A percentile compares a stretch with the other conserved stretches of the same genome.
Evolutionary conservation across 2,797 vertebrate genomes (phyloP).

Genomic region (Squalus acanthias): DNA sequence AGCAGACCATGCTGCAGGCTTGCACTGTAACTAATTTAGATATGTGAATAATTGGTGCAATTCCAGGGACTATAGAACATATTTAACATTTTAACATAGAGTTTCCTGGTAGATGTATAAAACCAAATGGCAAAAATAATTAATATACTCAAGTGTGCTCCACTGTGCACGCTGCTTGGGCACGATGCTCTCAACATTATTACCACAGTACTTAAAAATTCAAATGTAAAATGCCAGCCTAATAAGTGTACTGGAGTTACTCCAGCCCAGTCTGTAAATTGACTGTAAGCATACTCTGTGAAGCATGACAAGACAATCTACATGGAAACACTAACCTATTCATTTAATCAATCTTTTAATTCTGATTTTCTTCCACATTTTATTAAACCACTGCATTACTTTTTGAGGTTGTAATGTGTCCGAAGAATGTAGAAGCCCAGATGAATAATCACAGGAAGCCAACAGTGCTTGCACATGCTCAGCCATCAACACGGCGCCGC

Average conservation of each 20-base stretch:
- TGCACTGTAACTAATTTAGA: constrained; percentile 24
- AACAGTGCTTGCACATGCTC: background rate
- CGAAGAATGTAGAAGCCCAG: background rate
- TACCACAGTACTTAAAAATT: background rate
- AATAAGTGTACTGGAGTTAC: background rate
- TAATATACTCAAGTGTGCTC: background rate
- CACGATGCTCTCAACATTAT: background rate
- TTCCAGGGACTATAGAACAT: background rate
- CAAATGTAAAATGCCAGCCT: constrained; percentile 2
- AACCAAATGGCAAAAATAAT: background rate
- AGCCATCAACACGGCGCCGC: background rate
- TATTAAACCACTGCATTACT: constrained; percentile 2
- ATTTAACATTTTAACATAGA: background rate
- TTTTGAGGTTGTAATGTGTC: constrained; percentile 14
- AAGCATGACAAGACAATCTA: constrained; percentile 28
- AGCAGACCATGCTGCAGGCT: background rate
- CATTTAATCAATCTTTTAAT: constrained; percentile 17
- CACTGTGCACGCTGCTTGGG: background rate
- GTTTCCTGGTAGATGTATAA: background rate
- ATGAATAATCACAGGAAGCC: constrained; percentile 31
- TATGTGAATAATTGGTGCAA: constrained; percentile 25
- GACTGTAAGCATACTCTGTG: background rate
- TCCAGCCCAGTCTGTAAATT: background rate
- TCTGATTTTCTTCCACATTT: constrained; percentile 7
- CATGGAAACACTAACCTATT: background rate